Evolutionary conservation across 2,113 vertebrate genomes (phyloP), one percentile per base, ranked within the genome.

Genomic region (Chaetops frenatus): DNA sequence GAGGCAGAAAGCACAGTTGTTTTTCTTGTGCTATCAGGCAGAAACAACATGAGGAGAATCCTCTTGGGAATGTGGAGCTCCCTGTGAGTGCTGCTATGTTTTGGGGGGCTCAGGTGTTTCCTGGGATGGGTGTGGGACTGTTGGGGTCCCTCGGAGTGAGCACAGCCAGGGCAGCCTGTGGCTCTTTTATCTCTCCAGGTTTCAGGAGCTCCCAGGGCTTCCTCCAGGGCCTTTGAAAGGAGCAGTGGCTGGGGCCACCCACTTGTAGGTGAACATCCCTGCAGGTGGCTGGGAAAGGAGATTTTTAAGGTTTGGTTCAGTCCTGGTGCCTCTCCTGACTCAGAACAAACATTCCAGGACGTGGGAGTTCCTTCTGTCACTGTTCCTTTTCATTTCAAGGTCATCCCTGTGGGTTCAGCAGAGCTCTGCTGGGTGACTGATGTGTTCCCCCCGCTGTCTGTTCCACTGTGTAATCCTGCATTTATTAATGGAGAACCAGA

Each of bases 401-500:
- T 92, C 40, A 6, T 53, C 62, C 48, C 83, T 60, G 23, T 13
- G 86, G 51, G 82, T 54, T 70, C 1, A n/a, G 69, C 47, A 86
- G 71, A 76, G 84, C 35, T 83, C 28, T 70, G 79, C 17, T 13
- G 18, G 33, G 47, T 79, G 94, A 94, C 35, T 72, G 93, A 87
- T 82, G 77, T 18, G 3, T 16, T 74, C 48, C 57, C 90, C 83
- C 64, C 60, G 66, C 56, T 74, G 22, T 70, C 62, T 62, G n/a
- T 42, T 72, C 70, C 36, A 29, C 93, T 31, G 20, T 79, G 69
- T 58, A 88, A 91, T 47, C 23, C 57, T 40, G 82, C 58, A 19
- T 56, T 94, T 90, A 95, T 95, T 96, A 95, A 94, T 50, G 70
- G 36, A 87, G 86, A 91, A 74, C 47, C 86, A n/a, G 50, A 50